A percentile compares a stretch with the other conserved stretches of the same genome.
Evolutionary conservation across 2,113 vertebrate species (phyloP).

Genomic region (Callocephalon fimbriatum): DNA sequence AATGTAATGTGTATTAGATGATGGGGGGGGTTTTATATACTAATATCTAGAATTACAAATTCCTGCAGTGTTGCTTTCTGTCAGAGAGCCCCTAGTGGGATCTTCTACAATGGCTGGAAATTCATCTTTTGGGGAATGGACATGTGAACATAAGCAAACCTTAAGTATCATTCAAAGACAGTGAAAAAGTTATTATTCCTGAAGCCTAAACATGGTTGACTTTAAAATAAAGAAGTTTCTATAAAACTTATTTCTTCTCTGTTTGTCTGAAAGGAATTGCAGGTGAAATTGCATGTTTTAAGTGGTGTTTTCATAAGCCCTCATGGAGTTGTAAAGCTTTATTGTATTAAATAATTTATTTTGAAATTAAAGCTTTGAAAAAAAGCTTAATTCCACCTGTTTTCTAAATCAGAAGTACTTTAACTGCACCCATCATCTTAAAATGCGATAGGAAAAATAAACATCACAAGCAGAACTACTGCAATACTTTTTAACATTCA

Average conservation of each 20-base stretch:
- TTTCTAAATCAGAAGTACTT: not conserved
- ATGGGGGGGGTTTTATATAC: fast-evolving
- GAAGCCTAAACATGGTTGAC: not conserved
- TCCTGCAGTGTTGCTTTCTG: not conserved
- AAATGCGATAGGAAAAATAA: not conserved
- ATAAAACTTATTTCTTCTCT: not conserved
- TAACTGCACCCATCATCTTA: not conserved
- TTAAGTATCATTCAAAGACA: not conserved
- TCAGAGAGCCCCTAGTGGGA: not conserved
- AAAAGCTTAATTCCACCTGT: not conserved
- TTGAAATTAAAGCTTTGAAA: not conserved
- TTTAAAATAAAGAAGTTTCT: not conserved
- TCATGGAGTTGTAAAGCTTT: not conserved
- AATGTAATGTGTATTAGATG: not conserved
- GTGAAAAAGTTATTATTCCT: not conserved
- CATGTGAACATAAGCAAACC: not conserved
- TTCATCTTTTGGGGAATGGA: not conserved
- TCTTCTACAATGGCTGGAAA: not conserved
- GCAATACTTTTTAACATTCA: not conserved
- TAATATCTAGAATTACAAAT: fast-evolving
- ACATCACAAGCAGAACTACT: not conserved
- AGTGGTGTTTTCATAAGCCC: not conserved
- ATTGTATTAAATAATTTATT: not conserved
- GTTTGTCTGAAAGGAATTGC: not conserved
- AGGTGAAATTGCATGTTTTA: not conserved